These are phyloP conservation scores for Ariopsis seemanni DNA, from an alignment of 2,113 vertebrate genomes.

Conservation along the genomic window DNA sequence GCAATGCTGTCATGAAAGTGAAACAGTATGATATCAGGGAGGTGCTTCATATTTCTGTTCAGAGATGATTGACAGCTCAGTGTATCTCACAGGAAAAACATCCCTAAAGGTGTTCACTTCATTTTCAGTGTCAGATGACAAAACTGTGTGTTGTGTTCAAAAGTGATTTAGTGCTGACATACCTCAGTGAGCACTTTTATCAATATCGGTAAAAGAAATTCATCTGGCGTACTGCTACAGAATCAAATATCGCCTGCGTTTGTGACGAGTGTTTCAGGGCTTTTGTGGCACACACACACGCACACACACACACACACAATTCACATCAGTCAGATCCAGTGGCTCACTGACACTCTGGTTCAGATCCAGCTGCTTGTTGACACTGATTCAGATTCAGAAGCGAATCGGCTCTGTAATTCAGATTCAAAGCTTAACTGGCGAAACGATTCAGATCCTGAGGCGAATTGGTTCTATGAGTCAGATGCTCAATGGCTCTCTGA, in stretches of 20 bases:
- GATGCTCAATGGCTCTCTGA: not conserved
- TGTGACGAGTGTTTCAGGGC: not conserved
- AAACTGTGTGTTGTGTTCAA: not conserved
- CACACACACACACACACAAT: not conserved
- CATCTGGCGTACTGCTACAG: not conserved
- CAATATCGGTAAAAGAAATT: not conserved
- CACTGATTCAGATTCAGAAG: not conserved
- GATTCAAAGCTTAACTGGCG: not conserved
- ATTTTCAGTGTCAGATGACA: not conserved
- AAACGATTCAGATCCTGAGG: not conserved
- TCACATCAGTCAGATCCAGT: not conserved
- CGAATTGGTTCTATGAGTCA: not conserved
- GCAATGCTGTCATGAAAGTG: not conserved
- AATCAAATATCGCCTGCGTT: not conserved
- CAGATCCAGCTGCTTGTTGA: not conserved
- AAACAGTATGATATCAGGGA: not conserved
- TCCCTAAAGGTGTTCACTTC: not conserved
- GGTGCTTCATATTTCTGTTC: not conserved
- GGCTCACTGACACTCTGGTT: too few species aligned
- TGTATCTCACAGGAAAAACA: not conserved
- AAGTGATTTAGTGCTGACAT: not conserved
- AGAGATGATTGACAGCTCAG: conserved; percentile 10
- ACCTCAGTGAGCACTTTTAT: not conserved
- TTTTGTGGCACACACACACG: not conserved
- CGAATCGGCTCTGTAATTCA: not conserved